Conservation (phyloP, 2,797 vertebrate species). For the Glossophaga mutica region DNA sequence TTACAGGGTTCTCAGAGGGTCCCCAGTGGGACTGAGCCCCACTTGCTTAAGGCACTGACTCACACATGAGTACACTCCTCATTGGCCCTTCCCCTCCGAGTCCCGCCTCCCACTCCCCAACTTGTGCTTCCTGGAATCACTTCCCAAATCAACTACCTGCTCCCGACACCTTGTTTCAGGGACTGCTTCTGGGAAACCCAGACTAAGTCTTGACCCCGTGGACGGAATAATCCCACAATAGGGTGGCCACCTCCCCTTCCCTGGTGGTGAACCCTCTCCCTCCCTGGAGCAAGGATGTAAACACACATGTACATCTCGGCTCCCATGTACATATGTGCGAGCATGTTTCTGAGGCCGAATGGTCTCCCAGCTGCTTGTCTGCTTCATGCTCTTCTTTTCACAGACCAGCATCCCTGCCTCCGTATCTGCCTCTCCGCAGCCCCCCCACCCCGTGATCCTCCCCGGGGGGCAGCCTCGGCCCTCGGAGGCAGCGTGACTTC, state of each 20-base stretch:
- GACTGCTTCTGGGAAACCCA: background rate
- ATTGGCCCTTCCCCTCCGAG: background rate
- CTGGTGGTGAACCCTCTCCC: rapidly evolving
- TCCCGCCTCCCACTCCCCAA: background rate
- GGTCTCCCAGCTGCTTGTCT: background rate
- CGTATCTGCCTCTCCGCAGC: rapidly evolving
- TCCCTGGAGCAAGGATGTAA: background rate
- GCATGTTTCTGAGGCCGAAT: background rate
- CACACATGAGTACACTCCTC: background rate
- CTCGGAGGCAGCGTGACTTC: background rate
- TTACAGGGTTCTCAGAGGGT: background rate
- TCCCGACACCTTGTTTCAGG: background rate
- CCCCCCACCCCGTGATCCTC: rapidly evolving
- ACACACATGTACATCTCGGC: rapidly evolving
- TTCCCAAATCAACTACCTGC: background rate
- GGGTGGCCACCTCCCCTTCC: rapidly evolving
- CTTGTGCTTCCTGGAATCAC: background rate
- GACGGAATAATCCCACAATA: background rate
- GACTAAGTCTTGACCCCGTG: background rate
- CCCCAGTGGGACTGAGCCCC: background rate
- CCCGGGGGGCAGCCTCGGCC: too few species aligned
- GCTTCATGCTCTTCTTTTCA: background rate
- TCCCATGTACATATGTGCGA: rapidly evolving
- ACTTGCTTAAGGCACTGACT: background rate
- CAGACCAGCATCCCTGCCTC: background rate